These are phyloP conservation scores for Melinopterus prodromus DNA, from an alignment of 2,888 invertebrate genomes.

Conservation along the genomic window DNA sequence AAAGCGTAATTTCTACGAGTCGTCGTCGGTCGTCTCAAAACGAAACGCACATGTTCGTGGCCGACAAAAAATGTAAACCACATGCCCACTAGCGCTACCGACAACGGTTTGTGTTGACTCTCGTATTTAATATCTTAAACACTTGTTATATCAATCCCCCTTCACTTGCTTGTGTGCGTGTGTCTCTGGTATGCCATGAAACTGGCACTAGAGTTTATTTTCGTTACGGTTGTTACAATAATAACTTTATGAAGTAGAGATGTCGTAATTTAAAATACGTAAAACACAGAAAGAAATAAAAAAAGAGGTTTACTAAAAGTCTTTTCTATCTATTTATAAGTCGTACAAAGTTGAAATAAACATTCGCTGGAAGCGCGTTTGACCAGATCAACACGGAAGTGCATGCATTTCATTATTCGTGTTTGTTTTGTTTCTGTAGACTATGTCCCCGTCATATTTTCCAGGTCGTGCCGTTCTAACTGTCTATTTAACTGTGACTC, in stretches of 20 bases:
- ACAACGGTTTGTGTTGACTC: background rate
- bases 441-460: background rate
- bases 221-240: background rate
- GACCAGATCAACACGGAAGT: background rate
- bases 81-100: conserved; percentile 13
- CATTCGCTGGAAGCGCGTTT: too few species aligned
- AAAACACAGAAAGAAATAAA: background rate
- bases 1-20: conserved; percentile 7
- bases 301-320: too few species aligned
- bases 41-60: conserved; percentile 17
- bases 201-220: background rate
- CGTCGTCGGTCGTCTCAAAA: background rate
- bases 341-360: too few species aligned
- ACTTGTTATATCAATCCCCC: conserved; percentile 17
- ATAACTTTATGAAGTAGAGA: background rate
- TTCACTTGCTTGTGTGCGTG: conserved; percentile 4
- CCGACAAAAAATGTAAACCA: conserved; percentile 11
- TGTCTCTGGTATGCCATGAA: background rate
- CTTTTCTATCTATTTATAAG: too few species aligned
- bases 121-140: conserved; percentile 28
- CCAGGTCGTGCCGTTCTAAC: background rate
- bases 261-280: background rate
- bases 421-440: background rate
- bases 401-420: background rate
- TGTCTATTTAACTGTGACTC: background rate